Base-by-base conservation (phyloP, 2,113 vertebrate species). In the Lathamus discolor region DNA sequence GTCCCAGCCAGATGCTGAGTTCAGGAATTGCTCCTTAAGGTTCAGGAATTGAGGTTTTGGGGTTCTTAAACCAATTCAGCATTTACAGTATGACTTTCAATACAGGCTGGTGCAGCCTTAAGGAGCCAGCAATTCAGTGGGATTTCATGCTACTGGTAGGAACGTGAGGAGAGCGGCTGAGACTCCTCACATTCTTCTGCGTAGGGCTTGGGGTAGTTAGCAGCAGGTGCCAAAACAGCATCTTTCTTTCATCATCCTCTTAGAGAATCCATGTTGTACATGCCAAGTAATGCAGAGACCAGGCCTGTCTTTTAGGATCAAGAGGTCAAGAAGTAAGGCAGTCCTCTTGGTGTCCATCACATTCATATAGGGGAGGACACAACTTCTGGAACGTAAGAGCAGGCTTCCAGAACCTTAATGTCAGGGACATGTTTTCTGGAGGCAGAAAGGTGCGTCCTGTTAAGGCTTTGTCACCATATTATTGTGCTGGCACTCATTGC, bases 131-230 rank as follows among this genome's bases (percentile, higher is more conserved):
- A 59, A 5, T 16, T 17, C 1, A 0, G 39, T 37, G 28, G 52
- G 31, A 35, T 61, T 43, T 37, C 27, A 25, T 29, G 43, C 41
- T 62, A 39, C 35, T 57, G n/a, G 29, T 28, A 77, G 39, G 7
- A 74, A 39, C 0, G 0, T 0, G 1, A 54, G 19, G 22, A 22
- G 22, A 73, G 12, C 54, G 6, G 6, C 15, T 39, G 23, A 73
- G 7, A 10, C n/a, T 77, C 35, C 73, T 77, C 6, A 23, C 41
- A 24, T 86, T 52, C 12, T 75, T 23, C n/a, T 63, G 35, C 14
- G 23, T 67, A 2, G 0, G 7, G 16, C 33, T n/a, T 33, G 9
- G 16, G 6, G 3, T 18, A 14, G 33, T 78, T 89, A 94, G 82
- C 79, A 78, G 22, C 29, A 59, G 18, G 44, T 48, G 15, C 49